A percentile compares a stretch with the other conserved stretches of the same genome.
Evolutionary conservation across 2,888 invertebrate genomes (phyloP).

Genomic region (Trissoscelio sp.): DNA sequence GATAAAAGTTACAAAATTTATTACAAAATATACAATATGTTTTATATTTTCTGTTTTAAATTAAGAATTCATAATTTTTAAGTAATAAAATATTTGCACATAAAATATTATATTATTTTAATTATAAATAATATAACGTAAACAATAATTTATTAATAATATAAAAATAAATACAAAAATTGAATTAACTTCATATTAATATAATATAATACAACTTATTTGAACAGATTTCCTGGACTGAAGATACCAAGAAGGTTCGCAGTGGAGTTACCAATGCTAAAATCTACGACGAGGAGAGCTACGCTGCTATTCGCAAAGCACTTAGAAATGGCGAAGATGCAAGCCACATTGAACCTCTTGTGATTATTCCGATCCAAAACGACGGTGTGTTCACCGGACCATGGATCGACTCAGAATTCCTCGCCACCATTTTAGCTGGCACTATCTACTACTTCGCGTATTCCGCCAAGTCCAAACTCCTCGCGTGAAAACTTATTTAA

Average conservation of each 20-base stretch:
- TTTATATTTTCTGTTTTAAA: too few species aligned
- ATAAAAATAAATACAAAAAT: background rate
- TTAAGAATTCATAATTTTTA: too few species aligned
- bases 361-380: conserved; percentile 89
- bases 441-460: conserved; percentile 94
- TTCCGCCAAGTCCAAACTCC: conserved; percentile 91
- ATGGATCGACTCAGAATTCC: conserved; percentile 95
- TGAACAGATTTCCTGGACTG: conserved; percentile 98
- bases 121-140: too few species aligned
- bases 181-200: too few species aligned
- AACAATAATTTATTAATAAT: background rate
- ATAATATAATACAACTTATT: too few species aligned
- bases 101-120: too few species aligned
- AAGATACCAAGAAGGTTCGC: conserved; percentile 92
- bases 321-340: conserved; percentile 89
- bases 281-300: conserved; percentile 96
- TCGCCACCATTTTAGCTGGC: conserved; percentile 91
- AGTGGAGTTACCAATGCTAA: conserved; percentile 92
- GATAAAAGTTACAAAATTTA: too few species aligned
- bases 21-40: too few species aligned
- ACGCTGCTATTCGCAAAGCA: conserved; percentile 93
- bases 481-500: conserved; percentile 85
- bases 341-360: conserved; percentile 87
- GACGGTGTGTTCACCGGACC: conserved; percentile 95
- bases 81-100: too few species aligned